phyloP scores from a whole-genome alignment of 2,113 vertebrate genomes.

The Rhinogobius similis region DNA sequence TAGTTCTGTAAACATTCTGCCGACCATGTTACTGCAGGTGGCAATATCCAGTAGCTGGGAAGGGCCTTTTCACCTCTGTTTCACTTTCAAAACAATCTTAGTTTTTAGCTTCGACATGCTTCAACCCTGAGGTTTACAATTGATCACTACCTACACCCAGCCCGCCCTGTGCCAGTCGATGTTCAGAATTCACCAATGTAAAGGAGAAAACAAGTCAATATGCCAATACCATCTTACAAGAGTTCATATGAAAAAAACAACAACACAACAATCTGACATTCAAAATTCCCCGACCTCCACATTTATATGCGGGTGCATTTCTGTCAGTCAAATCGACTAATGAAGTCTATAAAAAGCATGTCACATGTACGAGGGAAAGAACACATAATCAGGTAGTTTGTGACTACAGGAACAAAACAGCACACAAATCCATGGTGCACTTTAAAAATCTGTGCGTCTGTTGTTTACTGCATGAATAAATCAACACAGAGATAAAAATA shows the following conservation, averaged over 20 bases:
- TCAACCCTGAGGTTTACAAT: conserved; percentile 24
- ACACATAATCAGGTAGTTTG: not conserved
- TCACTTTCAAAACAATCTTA: conserved; percentile 21
- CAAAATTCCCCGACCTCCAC: not conserved
- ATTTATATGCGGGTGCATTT: not conserved
- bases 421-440: not conserved
- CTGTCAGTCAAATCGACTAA: conserved; percentile 1
- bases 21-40: not conserved
- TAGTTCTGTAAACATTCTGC: too few relatives aligned
- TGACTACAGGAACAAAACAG: not conserved
- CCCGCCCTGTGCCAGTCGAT: conserved; percentile 9
- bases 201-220: conserved; percentile 7
- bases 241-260: not conserved
- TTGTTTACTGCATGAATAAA: conserved; percentile 2
- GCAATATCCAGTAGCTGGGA: not conserved
- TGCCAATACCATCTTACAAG: conserved; percentile 3
- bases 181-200: not conserved
- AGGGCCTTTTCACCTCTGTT: conserved; percentile 8
- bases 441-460: not conserved
- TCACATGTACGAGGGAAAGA: not conserved
- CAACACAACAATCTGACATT: not conserved
- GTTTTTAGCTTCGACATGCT: conserved; percentile 11
- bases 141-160: conserved; percentile 14
- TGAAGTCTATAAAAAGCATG: not conserved
- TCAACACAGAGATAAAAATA: not conserved